phyloP scores from a whole-genome alignment of 2,797 vertebrate genomes.

The Hippocampus kuda region DNA sequence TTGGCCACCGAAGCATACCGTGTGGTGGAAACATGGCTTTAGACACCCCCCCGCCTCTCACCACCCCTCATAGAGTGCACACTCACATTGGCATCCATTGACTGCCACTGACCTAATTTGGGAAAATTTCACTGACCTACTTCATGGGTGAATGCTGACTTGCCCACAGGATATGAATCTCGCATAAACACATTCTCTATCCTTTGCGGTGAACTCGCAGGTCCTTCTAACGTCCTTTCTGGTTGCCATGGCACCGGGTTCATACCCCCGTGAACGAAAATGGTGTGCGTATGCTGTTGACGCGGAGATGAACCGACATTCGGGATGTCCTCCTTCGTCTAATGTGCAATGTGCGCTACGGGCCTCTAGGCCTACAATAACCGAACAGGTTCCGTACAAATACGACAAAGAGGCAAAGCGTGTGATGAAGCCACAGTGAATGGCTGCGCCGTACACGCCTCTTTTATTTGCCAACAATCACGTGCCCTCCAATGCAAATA shows the following conservation, averaged over 20 bases:
- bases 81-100: slow-evolving; percentile 46
- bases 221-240: slow-evolving; percentile 25
- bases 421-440: neutral
- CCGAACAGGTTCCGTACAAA: neutral
- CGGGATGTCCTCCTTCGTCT: neutral
- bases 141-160: slow-evolving; percentile 64
- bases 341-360: neutral
- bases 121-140: slow-evolving; percentile 66
- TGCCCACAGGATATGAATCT: slow-evolving; percentile 54
- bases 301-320: slow-evolving; percentile 34
- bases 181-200: slow-evolving; percentile 28
- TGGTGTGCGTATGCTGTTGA: slow-evolving; percentile 20
- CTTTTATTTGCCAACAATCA: slow-evolving; percentile 19
- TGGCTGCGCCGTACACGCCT: slow-evolving; percentile 7
- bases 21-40: neutral
- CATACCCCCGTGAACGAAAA: slow-evolving; percentile 34
- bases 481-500: slow-evolving; percentile 12
- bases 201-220: slow-evolving; percentile 35
- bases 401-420: neutral
- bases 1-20: neutral
- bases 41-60: slow-evolving; percentile 7
- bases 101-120: slow-evolving; percentile 67
- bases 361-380: neutral
- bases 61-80: slow-evolving; percentile 27
- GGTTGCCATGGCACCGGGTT: slow-evolving; percentile 20